phyloP scores from a whole-genome alignment of 2,113 vertebrate species.

The Lasiurus borealis region DNA sequence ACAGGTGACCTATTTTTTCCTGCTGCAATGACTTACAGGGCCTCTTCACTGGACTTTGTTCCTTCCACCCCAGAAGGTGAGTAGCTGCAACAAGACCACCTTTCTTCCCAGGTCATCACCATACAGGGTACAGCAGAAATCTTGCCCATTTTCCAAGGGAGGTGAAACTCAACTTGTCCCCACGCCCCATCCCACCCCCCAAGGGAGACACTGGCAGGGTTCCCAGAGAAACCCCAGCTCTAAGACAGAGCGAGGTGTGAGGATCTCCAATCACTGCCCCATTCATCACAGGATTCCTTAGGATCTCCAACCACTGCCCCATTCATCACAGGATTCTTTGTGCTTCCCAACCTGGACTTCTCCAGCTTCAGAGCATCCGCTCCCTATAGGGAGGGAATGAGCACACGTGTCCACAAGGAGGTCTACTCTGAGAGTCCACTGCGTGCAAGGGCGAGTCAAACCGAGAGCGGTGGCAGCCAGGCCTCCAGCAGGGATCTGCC shows the following conservation, averaged over 20 bases:
- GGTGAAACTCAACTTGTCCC: neutral
- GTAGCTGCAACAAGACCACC: neutral
- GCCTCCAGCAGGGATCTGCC: neutral
- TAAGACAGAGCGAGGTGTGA: neutral
- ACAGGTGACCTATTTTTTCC: neutral
- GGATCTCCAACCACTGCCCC: neutral
- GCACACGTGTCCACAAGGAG: neutral
- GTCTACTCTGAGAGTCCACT: neutral
- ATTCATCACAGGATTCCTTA: neutral
- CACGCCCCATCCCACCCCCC: no score
- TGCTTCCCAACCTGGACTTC: neutral
- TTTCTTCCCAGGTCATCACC: neutral
- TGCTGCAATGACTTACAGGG: neutral
- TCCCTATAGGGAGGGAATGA: neutral
- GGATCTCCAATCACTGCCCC: neutral
- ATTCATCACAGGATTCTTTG: neutral
- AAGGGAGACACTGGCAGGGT: neutral
- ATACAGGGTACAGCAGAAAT: neutral
- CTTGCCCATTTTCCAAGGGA: neutral
- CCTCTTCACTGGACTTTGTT: neutral
- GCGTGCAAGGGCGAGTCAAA: neutral
- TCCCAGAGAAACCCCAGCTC: neutral
- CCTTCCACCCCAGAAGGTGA: neutral
- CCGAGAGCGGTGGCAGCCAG: neutral
- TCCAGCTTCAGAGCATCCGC: neutral